phyloP scores from a whole-genome alignment of 2,888 invertebrate genomes.

The Fragum sueziense region DNA sequence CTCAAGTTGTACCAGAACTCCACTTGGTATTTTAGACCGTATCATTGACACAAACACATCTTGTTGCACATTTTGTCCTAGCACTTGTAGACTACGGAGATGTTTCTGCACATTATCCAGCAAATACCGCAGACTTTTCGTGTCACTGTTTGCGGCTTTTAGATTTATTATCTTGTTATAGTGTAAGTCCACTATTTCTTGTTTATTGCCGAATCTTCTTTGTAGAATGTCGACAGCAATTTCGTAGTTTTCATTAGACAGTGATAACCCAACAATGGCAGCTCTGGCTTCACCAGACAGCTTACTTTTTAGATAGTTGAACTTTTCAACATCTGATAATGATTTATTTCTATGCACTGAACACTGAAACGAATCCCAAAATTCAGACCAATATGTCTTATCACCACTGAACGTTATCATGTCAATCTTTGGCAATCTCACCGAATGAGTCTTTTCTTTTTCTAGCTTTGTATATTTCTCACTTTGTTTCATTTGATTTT shows the following conservation, averaged over 20 bases:
- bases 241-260: constrained; percentile 41
- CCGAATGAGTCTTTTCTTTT: neutral
- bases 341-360: constrained; percentile 37
- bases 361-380: constrained; percentile 41
- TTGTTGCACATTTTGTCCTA: constrained; percentile 31
- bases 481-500: constrained; percentile 7
- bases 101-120: constrained; percentile 32
- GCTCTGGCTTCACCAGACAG: constrained; percentile 28
- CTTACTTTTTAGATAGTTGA: constrained; percentile 41
- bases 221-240: constrained; percentile 36
- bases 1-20: constrained; percentile 32
- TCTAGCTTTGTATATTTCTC: neutral
- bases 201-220: constrained; percentile 35
- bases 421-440: constrained; percentile 17
- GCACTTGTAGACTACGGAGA: constrained; percentile 31
- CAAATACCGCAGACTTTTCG: constrained; percentile 6
- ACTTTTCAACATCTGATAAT: constrained; percentile 42
- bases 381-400: constrained; percentile 12
- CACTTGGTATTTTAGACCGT: constrained; percentile 18
- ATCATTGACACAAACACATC: constrained; percentile 35
- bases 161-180: constrained; percentile 41
- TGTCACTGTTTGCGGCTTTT: neutral
- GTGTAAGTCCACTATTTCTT: constrained; percentile 44
- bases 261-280: constrained; percentile 32
- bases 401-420: constrained; percentile 21